Base-by-base conservation (phyloP, 2,113 vertebrate genomes). In the Scomber japonicus region DNA sequence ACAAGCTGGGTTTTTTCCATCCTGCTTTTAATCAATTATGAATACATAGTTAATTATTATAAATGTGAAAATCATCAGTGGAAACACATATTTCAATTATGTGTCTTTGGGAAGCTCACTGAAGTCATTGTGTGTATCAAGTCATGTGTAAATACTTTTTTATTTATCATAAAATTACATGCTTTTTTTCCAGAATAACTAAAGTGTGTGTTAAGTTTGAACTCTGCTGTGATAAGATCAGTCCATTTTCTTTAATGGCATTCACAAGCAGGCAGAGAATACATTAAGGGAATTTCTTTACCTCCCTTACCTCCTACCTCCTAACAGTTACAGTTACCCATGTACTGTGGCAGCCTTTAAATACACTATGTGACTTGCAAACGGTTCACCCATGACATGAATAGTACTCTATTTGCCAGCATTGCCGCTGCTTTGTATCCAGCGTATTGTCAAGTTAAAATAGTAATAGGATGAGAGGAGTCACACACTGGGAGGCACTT, bases 381-480 rank as follows among this genome's bases (percentile, higher is more conserved):
- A 60, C 60, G 16, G 14, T 7, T 67, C 61, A 75, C 59, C 73
- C 54, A 48, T 63, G 16, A 83, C 8, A 13, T 61, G 4, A 74
- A 55, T 35, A 54, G 45, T 48, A 12, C 2, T 44, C 9, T 71
- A 35, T 54, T 51, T 81, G 8, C 11, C 44, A 65, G 21, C 61
- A 5, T 40, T 10, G 35, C 35, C 35, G 9, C 8, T 40, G 35
- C 35, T 81, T 83, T 87, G 50, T 64, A 45, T 45, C 13, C 11
- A 48, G 74, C 19, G 48, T 61, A 44, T 73, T 75, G 64, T 69
- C 16, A 19, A 24, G 55, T 86, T 82, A 83, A 69, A 72, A 19
- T 45, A 68, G 21, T 75, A 67, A 84, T 40, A 57, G 75, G 62
- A 84, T 73, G 49, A 61, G 69, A 71, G 53, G 50, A 69, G 46